These are phyloP conservation scores for Tachuris rubrigastra DNA, from an alignment of 2,113 vertebrate genomes.

Conservation along the genomic window DNA sequence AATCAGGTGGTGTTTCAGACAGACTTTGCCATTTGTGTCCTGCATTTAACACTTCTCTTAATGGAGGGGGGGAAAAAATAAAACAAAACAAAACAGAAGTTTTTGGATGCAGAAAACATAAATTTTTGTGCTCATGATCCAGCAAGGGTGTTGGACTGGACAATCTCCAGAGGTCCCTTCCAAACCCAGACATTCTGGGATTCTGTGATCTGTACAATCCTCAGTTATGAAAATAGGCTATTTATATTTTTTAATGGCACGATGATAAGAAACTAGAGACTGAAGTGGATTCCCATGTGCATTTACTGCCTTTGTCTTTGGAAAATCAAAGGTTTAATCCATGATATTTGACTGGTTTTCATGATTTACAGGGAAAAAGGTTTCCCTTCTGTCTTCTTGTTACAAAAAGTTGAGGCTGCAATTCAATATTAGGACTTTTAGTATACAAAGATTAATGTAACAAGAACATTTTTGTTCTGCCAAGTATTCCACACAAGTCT, in stretches of 20 bases:
- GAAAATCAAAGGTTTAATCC: neutral
- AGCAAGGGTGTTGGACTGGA: neutral
- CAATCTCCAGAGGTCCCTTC: neutral
- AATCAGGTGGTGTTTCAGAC: neutral
- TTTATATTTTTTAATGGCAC: neutral
- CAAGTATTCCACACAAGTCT: neutral
- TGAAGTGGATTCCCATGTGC: neutral
- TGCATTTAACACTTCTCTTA: neutral
- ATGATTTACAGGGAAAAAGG: neutral
- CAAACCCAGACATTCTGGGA: neutral
- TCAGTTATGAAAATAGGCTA: neutral
- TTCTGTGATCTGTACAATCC: neutral
- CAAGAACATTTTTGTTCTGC: neutral
- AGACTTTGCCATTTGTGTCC: neutral
- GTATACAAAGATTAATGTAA: neutral
- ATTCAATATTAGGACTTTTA: neutral
- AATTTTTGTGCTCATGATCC: neutral
- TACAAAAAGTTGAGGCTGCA: neutral
- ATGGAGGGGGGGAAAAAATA: no score
- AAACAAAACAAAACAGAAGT: accelerated
- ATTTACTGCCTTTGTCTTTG: neutral
- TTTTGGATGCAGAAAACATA: neutral
- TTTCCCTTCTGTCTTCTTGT: neutral
- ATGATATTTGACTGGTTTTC: neutral
- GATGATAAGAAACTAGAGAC: neutral